A percentile compares a stretch with the other conserved stretches of the same genome.
phyloP scores from a whole-genome alignment of 2,888 invertebrate species.

The Drosophila siamana region DNA sequence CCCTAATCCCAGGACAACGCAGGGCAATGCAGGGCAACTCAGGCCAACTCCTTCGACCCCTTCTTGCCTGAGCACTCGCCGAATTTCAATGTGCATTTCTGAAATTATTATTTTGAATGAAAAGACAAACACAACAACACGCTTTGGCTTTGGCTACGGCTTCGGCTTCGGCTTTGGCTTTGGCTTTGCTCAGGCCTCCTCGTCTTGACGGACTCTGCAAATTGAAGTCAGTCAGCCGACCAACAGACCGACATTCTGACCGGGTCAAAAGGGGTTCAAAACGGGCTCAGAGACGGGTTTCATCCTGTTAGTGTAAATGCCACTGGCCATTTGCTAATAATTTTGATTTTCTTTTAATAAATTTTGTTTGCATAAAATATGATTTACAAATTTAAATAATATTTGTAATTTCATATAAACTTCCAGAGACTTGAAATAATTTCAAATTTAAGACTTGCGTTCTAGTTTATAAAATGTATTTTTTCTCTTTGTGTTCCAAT shows the following conservation, averaged over 20 bases:
- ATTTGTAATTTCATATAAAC: too few species aligned
- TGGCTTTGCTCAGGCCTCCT: conserved; percentile 43
- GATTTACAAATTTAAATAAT: too few species aligned
- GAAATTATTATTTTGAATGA: not conserved
- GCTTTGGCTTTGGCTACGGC: conserved; percentile 18
- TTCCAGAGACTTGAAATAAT: too few species aligned
- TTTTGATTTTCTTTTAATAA: too few species aligned
- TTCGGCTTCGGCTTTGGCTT: conserved; percentile 4
- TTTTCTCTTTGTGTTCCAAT: too few species aligned
- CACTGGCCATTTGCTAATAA: too few species aligned
- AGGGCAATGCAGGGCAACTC: conserved; percentile 11
- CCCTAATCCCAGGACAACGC: conserved; percentile 68
- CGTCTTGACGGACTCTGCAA: conserved; percentile 30
- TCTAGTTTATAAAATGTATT: too few species aligned
- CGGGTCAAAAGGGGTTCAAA: conserved; percentile 9
- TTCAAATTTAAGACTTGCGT: too few species aligned
- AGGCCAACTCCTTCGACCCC: conserved; percentile 26
- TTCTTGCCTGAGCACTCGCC: conserved; percentile 17
- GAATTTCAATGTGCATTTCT: conserved; percentile 58
- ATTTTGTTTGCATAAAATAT: too few species aligned
- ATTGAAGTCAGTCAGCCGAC: conserved; percentile 59
- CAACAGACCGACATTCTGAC: not conserved
- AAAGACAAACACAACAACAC: conserved; percentile 54
- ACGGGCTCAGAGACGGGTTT: too few species aligned
- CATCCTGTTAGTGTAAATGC: not conserved